phyloP scores from a whole-genome alignment of 2,113 vertebrate species.

The Axis porcinus region DNA sequence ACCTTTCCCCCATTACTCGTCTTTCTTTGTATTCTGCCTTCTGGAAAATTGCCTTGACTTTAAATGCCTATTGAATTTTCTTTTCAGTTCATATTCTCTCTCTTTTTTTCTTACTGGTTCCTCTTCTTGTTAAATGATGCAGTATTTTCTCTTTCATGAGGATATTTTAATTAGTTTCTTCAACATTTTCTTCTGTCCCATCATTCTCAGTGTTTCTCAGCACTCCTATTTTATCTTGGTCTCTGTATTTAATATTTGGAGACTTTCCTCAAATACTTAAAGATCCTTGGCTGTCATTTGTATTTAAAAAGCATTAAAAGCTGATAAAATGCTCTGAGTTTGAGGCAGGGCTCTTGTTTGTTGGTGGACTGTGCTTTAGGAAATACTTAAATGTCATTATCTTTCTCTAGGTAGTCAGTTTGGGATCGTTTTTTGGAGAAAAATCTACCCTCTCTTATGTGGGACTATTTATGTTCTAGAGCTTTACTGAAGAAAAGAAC shows the following conservation, averaged over 20 bases:
- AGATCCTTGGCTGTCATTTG: background rate
- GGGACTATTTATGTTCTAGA: background rate
- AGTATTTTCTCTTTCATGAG: background rate
- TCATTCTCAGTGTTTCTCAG: background rate
- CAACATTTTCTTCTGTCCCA: background rate
- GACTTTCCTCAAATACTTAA: background rate
- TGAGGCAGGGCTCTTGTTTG: background rate
- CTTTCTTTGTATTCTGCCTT: background rate
- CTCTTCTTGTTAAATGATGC: background rate
- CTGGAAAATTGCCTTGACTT: background rate
- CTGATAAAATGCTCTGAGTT: background rate
- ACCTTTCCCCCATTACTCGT: background rate
- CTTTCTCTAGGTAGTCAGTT: background rate
- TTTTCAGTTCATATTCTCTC: background rate
- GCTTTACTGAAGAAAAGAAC: background rate
- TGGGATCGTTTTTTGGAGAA: background rate
- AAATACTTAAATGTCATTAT: background rate
- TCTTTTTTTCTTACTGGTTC: background rate
- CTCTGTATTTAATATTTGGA: constrained; percentile 21
- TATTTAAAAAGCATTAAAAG: background rate
- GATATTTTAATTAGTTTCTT: constrained; percentile 4
- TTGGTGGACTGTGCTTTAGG: background rate
- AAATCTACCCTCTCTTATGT: background rate
- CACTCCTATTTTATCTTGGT: background rate
- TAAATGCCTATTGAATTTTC: background rate